Evolutionary conservation across 2,888 invertebrate species (phyloP).

Genomic region (Conistra vaccinii): DNA sequence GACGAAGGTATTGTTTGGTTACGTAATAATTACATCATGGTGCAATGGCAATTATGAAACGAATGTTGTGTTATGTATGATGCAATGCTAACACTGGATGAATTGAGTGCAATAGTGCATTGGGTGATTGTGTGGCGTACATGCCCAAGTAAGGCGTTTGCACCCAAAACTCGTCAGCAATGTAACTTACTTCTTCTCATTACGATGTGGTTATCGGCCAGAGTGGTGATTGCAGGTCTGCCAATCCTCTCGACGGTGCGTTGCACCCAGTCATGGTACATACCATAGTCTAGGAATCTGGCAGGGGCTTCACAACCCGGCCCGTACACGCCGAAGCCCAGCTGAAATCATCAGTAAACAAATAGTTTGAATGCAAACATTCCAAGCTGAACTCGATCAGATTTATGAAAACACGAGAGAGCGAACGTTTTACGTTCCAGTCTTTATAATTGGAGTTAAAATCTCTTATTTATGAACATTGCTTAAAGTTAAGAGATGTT

Average conservation of each 20-base stretch:
- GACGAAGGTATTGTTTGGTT: too few species aligned
- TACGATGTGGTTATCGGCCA: conserved; percentile 71
- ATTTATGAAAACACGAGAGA: neutral
- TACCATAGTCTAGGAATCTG: conserved; percentile 78
- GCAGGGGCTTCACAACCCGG: conserved; percentile 79
- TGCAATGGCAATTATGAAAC: too few species aligned
- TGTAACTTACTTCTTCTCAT: conserved; percentile 72
- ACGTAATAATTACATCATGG: too few species aligned
- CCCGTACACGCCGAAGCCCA: conserved; percentile 79
- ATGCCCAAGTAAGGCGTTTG: neutral
- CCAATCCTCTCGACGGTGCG: conserved; percentile 71
- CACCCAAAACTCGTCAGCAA: neutral
- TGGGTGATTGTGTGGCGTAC: too few species aligned
- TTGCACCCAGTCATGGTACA: conserved; percentile 73
- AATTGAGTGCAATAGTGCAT: too few species aligned
- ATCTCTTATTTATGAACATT: too few species aligned
- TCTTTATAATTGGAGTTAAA: neutral
- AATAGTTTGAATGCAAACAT: neutral
- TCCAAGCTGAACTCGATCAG: neutral
- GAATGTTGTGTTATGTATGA: too few species aligned
- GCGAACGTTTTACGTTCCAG: neutral
- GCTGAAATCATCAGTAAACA: conserved; percentile 59
- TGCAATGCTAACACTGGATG: too few species aligned
- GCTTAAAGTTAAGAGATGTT: too few species aligned
- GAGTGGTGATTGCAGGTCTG: conserved; percentile 72